A percentile compares a stretch with the other conserved stretches of the same genome.
Evolutionary conservation across 1,140 invertebrate genomes (phyloP).

Genomic region (Drosophila bocki): DNA sequence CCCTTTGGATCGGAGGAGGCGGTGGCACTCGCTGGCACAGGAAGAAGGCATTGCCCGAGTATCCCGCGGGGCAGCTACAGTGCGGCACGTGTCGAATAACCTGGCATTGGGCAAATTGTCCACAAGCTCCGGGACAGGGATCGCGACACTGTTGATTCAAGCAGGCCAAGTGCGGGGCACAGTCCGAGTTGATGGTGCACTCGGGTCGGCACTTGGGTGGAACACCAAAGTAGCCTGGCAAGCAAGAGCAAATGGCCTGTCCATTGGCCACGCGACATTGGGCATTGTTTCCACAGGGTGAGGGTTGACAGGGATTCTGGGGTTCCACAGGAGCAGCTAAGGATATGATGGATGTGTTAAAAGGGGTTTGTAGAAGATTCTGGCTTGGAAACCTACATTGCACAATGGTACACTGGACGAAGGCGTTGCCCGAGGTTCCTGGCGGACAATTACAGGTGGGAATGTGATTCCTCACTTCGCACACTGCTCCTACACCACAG

Average conservation of each 20-base stretch:
- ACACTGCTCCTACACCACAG: conserved; percentile 90
- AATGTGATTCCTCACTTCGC: conserved; percentile 89
- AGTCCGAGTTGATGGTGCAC: conserved; percentile 89
- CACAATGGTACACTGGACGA: conserved; percentile 86
- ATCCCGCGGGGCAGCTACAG: conserved; percentile 91
- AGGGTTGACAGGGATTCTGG: conserved; percentile 88
- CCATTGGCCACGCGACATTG: conserved; percentile 87
- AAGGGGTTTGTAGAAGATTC: conserved; percentile 58
- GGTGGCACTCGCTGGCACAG: conserved; percentile 69
- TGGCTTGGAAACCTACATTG: conserved; percentile 85
- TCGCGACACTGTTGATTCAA: conserved; percentile 90
- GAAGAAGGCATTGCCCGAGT: conserved; percentile 92
- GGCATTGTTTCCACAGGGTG: conserved; percentile 90
- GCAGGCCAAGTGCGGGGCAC: conserved; percentile 88
- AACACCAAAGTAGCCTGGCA: conserved; percentile 87
- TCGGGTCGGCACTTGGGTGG: conserved; percentile 89
- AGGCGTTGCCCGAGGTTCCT: conserved; percentile 91
- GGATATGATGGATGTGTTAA: neutral
- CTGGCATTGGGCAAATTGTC: conserved; percentile 90
- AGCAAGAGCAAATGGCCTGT: conserved; percentile 88
- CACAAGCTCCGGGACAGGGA: conserved; percentile 89
- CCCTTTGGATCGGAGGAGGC: conserved; percentile 57
- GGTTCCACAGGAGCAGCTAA: conserved; percentile 66
- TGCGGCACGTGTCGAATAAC: conserved; percentile 93
- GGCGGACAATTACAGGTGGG: conserved; percentile 89